Evolutionary conservation across 2,888 invertebrate genomes (phyloP).

Genomic region (Odontomyia ornata): DNA sequence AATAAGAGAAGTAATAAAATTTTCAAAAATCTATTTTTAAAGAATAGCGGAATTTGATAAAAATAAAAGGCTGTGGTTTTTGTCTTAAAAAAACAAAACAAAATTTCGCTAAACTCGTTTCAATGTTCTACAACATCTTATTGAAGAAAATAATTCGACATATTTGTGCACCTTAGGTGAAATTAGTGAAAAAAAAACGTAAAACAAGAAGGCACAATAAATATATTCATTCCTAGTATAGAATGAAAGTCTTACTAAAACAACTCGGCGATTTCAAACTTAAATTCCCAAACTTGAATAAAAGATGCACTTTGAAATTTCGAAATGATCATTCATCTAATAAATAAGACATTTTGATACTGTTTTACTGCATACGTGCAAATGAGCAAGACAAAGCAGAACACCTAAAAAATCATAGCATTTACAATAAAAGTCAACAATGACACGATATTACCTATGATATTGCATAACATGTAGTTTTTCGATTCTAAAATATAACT

Average conservation of each 20-base stretch:
- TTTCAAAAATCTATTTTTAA: slow-evolving; percentile 24
- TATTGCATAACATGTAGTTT: neutral
- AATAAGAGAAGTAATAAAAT: neutral
- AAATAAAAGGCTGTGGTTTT: slow-evolving; percentile 42
- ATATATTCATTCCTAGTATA: slow-evolving; percentile 10
- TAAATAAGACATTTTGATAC: slow-evolving; percentile 31
- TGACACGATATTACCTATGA: slow-evolving; percentile 14
- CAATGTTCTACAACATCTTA: slow-evolving; percentile 22
- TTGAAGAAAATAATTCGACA: neutral
- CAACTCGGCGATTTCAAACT: slow-evolving; percentile 12
- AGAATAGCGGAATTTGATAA: slow-evolving; percentile 32
- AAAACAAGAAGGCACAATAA: neutral
- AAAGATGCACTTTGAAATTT: slow-evolving; percentile 19
- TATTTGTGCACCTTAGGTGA: slow-evolving; percentile 17
- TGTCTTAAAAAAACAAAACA: slow-evolving; percentile 30
- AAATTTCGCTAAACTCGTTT: slow-evolving; percentile 26
- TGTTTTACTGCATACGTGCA: slow-evolving; percentile 17
- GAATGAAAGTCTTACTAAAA: slow-evolving; percentile 23
- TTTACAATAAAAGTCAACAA: slow-evolving; percentile 22
- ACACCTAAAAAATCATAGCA: slow-evolving; percentile 31
- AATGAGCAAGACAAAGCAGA: neutral
- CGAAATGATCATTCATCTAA: neutral
- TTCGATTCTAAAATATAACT: neutral
- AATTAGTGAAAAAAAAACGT: neutral
- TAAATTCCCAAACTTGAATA: neutral